Evolutionary conservation across 2,113 vertebrate species (phyloP), one percentile per base, ranked within the genome.

Genomic region (Thinocorus orbignyianus): DNA sequence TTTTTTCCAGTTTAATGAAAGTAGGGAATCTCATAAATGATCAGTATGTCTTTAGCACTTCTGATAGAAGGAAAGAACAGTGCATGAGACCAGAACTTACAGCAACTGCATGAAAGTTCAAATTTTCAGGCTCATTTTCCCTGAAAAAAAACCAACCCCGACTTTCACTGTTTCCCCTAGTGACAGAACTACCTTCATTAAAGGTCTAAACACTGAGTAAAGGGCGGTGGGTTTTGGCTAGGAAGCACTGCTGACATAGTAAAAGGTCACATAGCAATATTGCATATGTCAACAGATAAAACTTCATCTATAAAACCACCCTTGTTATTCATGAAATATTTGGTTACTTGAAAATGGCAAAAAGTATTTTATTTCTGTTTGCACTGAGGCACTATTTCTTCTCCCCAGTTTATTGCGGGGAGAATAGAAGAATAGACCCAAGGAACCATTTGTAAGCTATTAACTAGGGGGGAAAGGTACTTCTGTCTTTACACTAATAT

Each of bases 131-230:
- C 1, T 55, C 3, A n/a, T 72, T 39, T 79, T 44, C 16, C 35
- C 48, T 3, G 2, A n/a, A 49, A 74, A 35, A 22, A 8, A 17
- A 10, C 15, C 44, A 17, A 44, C 7, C 44, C 44, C 24, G 12
- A 18, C 10, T 9, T 64, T 64, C 6, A 13, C 5, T 51, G 2
- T 51, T 88, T 81, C 19, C 9, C 11, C 19, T 24, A 51, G 18
- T 73, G 31, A 23, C 6, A 55, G 15, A 30, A 25, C 8, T 30
- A 14, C 9, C 8, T 58, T 8, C 0, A 0, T 39, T 44, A 79
- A 87, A 70, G 3, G 33, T 35, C 24, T 33, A n/a, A 81, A 28
- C 13, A 35, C 0, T 20, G 25, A 85, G 4, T 17, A 52, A 81
- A 87, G 8, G 5, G 5, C n/a, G 42, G 8, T 9, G 15, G 19